Evolutionary conservation across 2,113 vertebrate genomes (phyloP).

Genomic region (Candoia aspera): DNA sequence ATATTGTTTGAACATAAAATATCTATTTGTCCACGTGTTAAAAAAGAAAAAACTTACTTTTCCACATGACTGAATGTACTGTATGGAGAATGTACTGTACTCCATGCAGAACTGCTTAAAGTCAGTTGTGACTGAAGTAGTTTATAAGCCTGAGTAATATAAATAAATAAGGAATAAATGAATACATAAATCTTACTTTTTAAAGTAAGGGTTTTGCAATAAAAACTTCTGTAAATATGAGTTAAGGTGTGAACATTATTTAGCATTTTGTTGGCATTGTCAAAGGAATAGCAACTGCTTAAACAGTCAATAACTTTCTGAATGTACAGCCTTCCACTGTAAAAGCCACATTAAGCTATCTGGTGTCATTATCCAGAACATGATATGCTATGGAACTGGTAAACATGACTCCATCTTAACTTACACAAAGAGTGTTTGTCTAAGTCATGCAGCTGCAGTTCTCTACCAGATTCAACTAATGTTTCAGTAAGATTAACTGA

Average conservation of each 20-base stretch:
- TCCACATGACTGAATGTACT: not conserved
- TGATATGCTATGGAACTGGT: slow-evolving; percentile 36
- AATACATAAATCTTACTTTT: not conserved
- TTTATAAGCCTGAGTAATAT: not conserved
- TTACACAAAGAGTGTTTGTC: slow-evolving; percentile 41
- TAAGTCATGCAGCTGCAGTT: slow-evolving; percentile 44
- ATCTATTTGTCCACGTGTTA: not conserved
- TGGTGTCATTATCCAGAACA: not conserved
- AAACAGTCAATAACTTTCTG: slow-evolving; percentile 26
- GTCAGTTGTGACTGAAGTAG: not conserved
- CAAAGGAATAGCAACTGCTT: not conserved
- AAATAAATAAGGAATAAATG: not conserved
- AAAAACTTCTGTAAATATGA: not conserved
- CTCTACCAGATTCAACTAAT: slow-evolving; percentile 21
- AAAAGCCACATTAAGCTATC: slow-evolving; percentile 10
- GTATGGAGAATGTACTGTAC: too few species aligned
- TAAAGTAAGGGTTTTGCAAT: not conserved
- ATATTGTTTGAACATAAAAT: not conserved
- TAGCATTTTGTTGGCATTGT: not conserved
- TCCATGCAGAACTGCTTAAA: too few species aligned
- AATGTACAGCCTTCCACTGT: slow-evolving; percentile 14
- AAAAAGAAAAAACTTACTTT: not conserved
- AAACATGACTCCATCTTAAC: slow-evolving; percentile 2
- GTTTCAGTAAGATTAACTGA: not conserved
- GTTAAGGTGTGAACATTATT: not conserved